Evolutionary conservation across 1,140 invertebrate genomes (phyloP).

Genomic region (Magallana ariakensis): DNA sequence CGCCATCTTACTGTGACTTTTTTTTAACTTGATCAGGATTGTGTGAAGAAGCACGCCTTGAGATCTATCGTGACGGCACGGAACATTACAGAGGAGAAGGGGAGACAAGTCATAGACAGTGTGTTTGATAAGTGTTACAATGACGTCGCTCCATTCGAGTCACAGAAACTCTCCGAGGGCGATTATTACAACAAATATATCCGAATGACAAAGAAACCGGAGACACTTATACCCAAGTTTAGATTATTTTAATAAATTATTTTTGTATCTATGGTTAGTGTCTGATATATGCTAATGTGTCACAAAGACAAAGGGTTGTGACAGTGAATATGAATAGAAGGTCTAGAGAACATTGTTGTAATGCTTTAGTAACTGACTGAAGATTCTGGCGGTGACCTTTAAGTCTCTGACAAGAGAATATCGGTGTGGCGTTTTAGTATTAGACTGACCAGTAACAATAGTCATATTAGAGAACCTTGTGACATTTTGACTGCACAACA

Average conservation of each 20-base stretch:
- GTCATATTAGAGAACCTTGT: no score
- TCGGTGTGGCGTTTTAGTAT: no score
- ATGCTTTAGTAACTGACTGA: no score
- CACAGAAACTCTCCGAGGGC: conserved; percentile 7
- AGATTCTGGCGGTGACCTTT: no score
- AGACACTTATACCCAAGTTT: not conserved
- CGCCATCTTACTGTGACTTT: no score
- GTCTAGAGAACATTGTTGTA: no score
- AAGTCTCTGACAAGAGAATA: no score
- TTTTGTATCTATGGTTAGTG: not conserved
- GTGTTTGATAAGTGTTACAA: conserved; percentile 52
- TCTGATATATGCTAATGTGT: no score
- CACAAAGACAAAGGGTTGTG: no score
- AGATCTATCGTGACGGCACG: conserved; percentile 30
- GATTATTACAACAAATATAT: not conserved
- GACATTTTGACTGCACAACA: no score
- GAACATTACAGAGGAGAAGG: conserved; percentile 48
- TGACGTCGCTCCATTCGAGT: conserved; percentile 45
- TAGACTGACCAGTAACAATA: no score
- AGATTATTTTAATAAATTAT: conserved; percentile 17
- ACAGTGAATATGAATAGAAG: no score
- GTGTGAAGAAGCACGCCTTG: conserved; percentile 48
- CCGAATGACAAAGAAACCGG: not conserved
- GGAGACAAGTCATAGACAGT: conserved; percentile 39
- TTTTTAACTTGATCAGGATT: not conserved